Conservation (phyloP, 2,113 vertebrate genomes). For the Lontra canadensis region DNA sequence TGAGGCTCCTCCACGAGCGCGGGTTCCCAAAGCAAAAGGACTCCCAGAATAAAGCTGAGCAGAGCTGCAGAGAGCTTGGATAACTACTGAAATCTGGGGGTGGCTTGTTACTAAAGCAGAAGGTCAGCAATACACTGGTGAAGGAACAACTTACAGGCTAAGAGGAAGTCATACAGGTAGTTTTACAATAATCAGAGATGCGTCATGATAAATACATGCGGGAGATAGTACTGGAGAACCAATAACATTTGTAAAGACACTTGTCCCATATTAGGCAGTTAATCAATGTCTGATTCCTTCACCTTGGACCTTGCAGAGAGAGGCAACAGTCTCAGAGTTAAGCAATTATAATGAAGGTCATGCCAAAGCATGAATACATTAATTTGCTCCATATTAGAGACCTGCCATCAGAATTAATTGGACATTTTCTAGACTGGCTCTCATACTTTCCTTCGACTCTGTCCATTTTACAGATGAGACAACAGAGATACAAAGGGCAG, state of each 20-base stretch:
- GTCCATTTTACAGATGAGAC: no score
- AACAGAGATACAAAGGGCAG: background rate
- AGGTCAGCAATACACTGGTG: background rate
- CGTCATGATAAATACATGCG: background rate
- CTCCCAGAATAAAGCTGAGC: background rate
- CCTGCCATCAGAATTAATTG: background rate
- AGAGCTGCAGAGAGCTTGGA: background rate
- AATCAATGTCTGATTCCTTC: background rate
- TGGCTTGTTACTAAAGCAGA: background rate
- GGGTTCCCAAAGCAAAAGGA: background rate
- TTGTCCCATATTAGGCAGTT: background rate
- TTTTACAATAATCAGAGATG: background rate
- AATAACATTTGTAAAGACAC: background rate
- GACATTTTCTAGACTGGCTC: background rate
- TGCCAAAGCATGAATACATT: background rate
- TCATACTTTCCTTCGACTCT: background rate
- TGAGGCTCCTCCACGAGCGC: background rate
- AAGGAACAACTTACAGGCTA: background rate
- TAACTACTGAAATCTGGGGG: background rate
- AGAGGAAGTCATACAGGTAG: background rate
- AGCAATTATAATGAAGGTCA: slow-evolving; percentile 13
- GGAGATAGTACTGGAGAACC: background rate
- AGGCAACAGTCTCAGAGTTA: background rate
- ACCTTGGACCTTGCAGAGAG: background rate
- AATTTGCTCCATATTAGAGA: background rate